Base-by-base conservation (phyloP, 2,797 vertebrate genomes). In the Gallirallus australis region DNA sequence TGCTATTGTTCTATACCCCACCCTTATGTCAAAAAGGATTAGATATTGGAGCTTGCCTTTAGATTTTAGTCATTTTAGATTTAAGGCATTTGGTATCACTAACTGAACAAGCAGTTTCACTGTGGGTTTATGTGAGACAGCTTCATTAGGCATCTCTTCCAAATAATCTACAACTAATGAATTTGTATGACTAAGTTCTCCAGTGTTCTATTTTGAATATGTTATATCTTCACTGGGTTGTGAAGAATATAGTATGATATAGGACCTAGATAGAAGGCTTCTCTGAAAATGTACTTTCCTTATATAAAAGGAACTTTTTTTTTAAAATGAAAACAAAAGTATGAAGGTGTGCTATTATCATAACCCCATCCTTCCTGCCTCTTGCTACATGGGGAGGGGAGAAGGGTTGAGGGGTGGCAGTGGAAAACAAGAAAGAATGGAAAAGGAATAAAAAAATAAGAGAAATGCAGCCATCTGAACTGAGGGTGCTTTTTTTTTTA, bases 21-120 rank as follows among this genome's bases (percentile, higher is more conserved):
- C 90, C 88, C 63, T 82, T 57, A 59, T 42, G 61, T 64, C 82
- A 81, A 53, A 91, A 85, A 83, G 28, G 31, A 93, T 84, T 85
- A 94, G 86, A 88, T 11, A 0, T 31, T 56, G 45, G 40, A 71
- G 12, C 20, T 42, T 81, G 23, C 7, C 28, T 82, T 54, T 33
- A 50, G 35, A 53, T 3, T 56, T 9, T 8, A 54, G 21, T 68
- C 37, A 61, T 47, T 47, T 47, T 47, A 47, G 47, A 91, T 81
- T 31, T 21, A 39, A 72, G 8, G 7, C 15, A 77, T 86, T 88
- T 71, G 31, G 53, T 93, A 71, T 90, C 48, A 27, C 12, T 53
- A 60, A 60, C 9, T 53, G n/a, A 71, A 23, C 5, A 60, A 73
- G 52, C 1, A 87, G 78, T 89, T 89, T 94, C 73, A 10, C 20